Conservation (phyloP, 2,888 invertebrate genomes). For the Drosophila macrospina region DNA sequence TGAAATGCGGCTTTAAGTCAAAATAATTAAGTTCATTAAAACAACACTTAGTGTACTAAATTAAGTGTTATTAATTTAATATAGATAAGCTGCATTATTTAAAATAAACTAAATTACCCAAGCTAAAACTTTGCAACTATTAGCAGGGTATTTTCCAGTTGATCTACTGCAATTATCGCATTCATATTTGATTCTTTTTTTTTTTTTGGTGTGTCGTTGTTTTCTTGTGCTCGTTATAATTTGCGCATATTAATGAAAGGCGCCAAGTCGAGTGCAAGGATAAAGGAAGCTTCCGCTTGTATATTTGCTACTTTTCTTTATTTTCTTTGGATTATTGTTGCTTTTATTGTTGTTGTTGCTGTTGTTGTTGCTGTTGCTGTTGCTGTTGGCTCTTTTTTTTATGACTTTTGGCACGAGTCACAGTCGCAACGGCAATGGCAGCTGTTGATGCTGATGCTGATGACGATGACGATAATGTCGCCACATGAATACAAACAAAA, state of each 20-base stretch:
- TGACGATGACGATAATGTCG: constrained; percentile 63
- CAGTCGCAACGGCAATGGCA: constrained; percentile 10
- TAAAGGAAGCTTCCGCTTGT: constrained; percentile 21
- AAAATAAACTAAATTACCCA: no score
- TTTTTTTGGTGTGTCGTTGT: constrained; percentile 5
- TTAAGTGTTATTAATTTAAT: no score
- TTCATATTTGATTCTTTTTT: constrained; percentile 12
- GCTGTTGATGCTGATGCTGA: constrained; percentile 52
- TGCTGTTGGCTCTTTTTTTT: constrained; percentile 25
- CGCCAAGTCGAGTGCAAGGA: constrained; percentile 33
- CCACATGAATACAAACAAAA: constrained; percentile 60
- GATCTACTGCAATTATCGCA: neutral
- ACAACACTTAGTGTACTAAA: no score
- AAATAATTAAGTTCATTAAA: no score
- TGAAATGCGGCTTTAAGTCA: no score
- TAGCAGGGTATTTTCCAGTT: neutral
- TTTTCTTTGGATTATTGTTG: neutral
- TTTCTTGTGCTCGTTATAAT: constrained; percentile 42
- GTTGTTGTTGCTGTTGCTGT: constrained; percentile 3
- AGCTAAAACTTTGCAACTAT: neutral
- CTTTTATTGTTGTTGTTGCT: no score
- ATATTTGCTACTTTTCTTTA: constrained; percentile 17
- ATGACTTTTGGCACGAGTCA: constrained; percentile 67
- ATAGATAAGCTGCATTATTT: no score
- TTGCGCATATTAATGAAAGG: constrained; percentile 60